phyloP scores from a whole-genome alignment of 2,797 vertebrate genomes.

The Avahi laniger region DNA sequence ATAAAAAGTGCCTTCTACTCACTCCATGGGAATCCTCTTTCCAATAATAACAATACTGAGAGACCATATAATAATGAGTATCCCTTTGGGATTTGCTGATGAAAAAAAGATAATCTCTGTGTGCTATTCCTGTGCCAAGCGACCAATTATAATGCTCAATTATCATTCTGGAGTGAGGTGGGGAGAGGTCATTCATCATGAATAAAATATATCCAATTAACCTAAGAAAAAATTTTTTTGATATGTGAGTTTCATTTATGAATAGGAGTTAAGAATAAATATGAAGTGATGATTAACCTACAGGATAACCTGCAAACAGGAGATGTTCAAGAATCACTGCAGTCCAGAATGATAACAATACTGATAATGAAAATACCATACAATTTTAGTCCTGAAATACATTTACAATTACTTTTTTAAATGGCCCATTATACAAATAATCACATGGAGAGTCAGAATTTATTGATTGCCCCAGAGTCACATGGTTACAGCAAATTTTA shows the following conservation, averaged over 20 bases:
- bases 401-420: neutral
- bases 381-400: neutral
- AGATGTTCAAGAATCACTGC: neutral
- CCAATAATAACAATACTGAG: neutral
- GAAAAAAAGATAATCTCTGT: neutral
- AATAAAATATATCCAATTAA: neutral
- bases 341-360: neutral
- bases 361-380: neutral
- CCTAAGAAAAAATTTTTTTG: neutral
- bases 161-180: neutral
- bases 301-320: neutral
- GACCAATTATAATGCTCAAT: slow-evolving; percentile 7
- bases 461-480: neutral
- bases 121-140: neutral
- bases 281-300: neutral
- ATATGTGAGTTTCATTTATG: neutral
- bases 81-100: neutral
- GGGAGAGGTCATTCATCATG: neutral
- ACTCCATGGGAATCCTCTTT: neutral
- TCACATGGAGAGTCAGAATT: neutral
- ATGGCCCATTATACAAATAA: neutral
- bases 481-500: neutral
- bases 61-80: neutral
- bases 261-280: neutral
- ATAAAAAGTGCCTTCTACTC: neutral